Base-by-base conservation (phyloP, 1,140 invertebrate species). In the Ips typographus region DNA sequence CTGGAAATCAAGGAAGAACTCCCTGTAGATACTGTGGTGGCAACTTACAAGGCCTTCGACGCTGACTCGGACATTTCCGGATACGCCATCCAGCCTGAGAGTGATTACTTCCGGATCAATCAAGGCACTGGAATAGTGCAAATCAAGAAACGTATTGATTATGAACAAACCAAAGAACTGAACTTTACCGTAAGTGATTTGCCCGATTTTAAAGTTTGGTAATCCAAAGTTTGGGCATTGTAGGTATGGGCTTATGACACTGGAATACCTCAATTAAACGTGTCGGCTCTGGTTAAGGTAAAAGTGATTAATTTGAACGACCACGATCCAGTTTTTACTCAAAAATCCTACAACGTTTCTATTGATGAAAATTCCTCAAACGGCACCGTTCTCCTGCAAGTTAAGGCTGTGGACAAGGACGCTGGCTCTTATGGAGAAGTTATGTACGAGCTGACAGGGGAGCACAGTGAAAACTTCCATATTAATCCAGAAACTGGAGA, bases 251-350 rank as follows among this genome's bases (percentile, higher is more conserved):
- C 92, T 0, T 90, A 87, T 72, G 95, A 96, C 81, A 89, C 89
- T 1, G 94, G 94, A 6, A 85, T 94, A 0, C 94, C 95, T 1
- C 89, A 91, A 73, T 82, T 86, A 4, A 79, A 80, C 68, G 72
- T 92, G 0, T 85, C 87, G 0, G 91, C 93, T 0, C 83, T 86
- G 8, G 87, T 98, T 2, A 85, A 83, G 4, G 89, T 96, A 0
- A 87, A 89, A 47, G 86, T 97, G 7, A 84, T 89, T 37, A 96
- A 96, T 77, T 85, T 94, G 0, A 97, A 97, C 75, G 94, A 96
- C 76, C 91, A 94, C 74, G 87, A 89, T 78, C 94, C 94, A 0
- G 83, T 87, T 47, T 97, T 96, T 76, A 83, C 84, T 8, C 79
- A 85, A 59, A 74, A 81, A 4, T 80, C 83, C 4, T 96, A 96